Percentiles rank a stretch among this genome's conserved stretches.
Evolutionary conservation across 2,888 invertebrate genomes (phyloP).

Genomic region (Leptopterna dolabrata): DNA sequence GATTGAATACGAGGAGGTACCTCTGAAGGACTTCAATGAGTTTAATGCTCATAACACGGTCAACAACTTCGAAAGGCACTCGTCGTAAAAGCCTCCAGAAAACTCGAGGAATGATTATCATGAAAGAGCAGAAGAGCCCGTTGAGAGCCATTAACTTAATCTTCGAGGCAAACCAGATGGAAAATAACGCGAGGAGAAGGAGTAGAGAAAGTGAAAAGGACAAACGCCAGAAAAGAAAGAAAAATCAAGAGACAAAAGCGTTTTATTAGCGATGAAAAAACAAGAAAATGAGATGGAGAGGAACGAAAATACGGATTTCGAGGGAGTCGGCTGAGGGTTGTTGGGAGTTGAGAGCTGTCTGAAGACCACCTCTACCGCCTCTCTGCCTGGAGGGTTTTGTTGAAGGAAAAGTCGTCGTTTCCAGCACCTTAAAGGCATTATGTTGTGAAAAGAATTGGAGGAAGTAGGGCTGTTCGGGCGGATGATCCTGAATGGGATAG

Average conservation of each 20-base stretch:
- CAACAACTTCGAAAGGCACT: neutral
- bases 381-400: neutral
- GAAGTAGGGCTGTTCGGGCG: neutral
- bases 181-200: constrained; percentile 1
- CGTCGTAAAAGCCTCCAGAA: neutral
- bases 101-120: neutral
- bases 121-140: neutral
- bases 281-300: constrained; percentile 26
- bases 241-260: neutral
- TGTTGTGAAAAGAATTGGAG: constrained; percentile 43
- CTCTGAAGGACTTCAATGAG: neutral
- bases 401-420: neutral
- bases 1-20: neutral
- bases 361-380: neutral
- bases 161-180: constrained; percentile 29
- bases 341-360: neutral
- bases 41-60: neutral
- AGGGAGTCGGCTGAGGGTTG: neutral
- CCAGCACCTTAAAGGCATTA: constrained; percentile 44
- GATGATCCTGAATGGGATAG: constrained; percentile 25
- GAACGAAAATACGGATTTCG: constrained; percentile 12
- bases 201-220: neutral
- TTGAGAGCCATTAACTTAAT: constrained; percentile 33
- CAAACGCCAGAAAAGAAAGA: neutral
- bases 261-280: constrained; percentile 37